Evolutionary conservation across 2,888 invertebrate genomes (phyloP).

Genomic region (Sarcophaga variegata): DNA sequence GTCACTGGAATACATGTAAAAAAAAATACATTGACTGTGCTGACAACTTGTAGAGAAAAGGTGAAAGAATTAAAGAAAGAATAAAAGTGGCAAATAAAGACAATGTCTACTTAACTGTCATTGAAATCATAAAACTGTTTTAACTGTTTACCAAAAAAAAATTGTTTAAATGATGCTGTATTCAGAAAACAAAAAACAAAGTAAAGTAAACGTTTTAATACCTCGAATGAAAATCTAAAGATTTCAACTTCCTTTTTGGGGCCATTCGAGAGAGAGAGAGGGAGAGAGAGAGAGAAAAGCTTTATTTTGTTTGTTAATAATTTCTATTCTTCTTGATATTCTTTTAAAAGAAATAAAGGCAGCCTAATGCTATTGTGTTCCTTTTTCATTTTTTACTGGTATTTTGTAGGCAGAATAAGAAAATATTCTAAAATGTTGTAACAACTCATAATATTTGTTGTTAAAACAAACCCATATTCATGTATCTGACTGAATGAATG

Average conservation of each 20-base stretch:
- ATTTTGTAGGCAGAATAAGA: no score
- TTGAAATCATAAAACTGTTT: slow-evolving; percentile 10
- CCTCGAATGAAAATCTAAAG: no score
- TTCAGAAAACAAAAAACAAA: not conserved
- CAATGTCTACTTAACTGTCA: slow-evolving; percentile 37
- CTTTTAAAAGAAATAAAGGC: slow-evolving; percentile 11
- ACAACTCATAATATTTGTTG: slow-evolving; percentile 52
- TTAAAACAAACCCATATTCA: slow-evolving; percentile 24
- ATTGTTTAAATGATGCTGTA: not conserved
- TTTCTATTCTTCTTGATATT: slow-evolving; percentile 2
- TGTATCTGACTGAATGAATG: slow-evolving; percentile 26
- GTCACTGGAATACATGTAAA: not conserved
- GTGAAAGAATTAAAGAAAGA: slow-evolving; percentile 18
- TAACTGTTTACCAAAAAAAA: not conserved
- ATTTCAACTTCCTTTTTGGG: no score
- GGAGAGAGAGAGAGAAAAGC: no score
- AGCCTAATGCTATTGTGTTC: slow-evolving; percentile 45
- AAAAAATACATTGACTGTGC: slow-evolving; percentile 19
- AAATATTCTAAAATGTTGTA: no score
- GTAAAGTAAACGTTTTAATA: no score
- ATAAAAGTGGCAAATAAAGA: slow-evolving; percentile 38
- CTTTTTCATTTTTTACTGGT: not conserved
- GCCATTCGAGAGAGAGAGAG: no score
- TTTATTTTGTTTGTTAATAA: slow-evolving; percentile 4
- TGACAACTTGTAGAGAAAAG: slow-evolving; percentile 26